Evolutionary conservation across 2,113 vertebrate species (phyloP).

Genomic region (Marmota flaviventris): DNA sequence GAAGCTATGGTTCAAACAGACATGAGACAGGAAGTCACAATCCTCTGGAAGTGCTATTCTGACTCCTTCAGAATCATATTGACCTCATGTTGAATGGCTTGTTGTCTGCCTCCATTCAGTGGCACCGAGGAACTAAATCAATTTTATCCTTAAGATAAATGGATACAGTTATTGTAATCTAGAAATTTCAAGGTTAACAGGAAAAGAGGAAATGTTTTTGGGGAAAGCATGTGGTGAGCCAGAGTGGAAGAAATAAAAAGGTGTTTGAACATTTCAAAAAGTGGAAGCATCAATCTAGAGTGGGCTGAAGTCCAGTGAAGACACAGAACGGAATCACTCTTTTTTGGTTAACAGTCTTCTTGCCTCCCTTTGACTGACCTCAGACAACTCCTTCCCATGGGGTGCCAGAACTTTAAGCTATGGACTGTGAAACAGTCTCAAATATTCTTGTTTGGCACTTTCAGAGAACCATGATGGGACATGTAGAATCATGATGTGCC

Average conservation of each 20-base stretch:
- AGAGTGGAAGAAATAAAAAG: background rate
- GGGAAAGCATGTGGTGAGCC: background rate
- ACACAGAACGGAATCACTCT: background rate
- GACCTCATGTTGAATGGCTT: background rate
- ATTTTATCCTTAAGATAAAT: background rate
- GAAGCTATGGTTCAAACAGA: background rate
- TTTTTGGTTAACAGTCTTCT: background rate
- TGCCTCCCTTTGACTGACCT: background rate
- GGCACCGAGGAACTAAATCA: background rate
- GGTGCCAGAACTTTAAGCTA: background rate
- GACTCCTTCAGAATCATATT: background rate
- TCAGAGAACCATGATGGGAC: background rate
- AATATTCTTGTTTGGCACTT: background rate
- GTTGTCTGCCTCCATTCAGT: background rate
- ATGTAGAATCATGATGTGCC: background rate
- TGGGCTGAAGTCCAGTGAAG: background rate
- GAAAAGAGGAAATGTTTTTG: background rate
- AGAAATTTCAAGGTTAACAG: background rate
- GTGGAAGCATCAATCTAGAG: background rate
- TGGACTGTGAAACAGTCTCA: background rate
- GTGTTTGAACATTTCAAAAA: background rate
- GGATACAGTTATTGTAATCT: background rate
- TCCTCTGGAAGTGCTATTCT: background rate
- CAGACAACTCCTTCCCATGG: background rate
- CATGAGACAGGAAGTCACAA: background rate